Evolutionary conservation across 2,888 invertebrate species (phyloP).

Genomic region (Temnothorax ravouxi): DNA sequence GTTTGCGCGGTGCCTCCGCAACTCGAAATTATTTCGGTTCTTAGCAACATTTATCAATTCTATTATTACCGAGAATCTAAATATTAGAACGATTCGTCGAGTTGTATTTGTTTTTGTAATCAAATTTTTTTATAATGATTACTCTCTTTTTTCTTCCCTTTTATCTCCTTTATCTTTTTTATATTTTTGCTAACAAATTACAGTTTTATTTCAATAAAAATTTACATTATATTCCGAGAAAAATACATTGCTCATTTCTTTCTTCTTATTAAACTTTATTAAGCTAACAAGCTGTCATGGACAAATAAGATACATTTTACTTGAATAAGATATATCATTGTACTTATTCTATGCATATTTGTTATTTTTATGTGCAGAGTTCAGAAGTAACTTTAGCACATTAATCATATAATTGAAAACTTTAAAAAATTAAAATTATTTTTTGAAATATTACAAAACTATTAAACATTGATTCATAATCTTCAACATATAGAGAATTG

Average conservation of each 20-base stretch:
- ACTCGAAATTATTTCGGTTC: slow-evolving; percentile 17
- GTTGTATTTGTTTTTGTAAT: neutral
- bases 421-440: neutral
- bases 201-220: neutral
- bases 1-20: slow-evolving; percentile 21
- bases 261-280: neutral
- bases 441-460: neutral
- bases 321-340: neutral
- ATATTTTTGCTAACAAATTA: neutral
- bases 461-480: slow-evolving; percentile 21
- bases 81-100: neutral
- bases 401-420: neutral
- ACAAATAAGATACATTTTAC: neutral
- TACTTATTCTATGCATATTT: neutral
- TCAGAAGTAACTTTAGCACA: slow-evolving; percentile 8
- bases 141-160: neutral
- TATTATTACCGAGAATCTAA: neutral
- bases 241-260: neutral
- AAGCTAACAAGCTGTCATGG: neutral
- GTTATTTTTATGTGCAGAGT: neutral
- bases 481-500: slow-evolving; percentile 19
- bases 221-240: neutral
- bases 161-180: neutral
- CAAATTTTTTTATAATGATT: neutral
- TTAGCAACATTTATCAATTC: slow-evolving; percentile 19